phyloP scores from a whole-genome alignment of 2,888 invertebrate species.

The Aplocera efformata region DNA sequence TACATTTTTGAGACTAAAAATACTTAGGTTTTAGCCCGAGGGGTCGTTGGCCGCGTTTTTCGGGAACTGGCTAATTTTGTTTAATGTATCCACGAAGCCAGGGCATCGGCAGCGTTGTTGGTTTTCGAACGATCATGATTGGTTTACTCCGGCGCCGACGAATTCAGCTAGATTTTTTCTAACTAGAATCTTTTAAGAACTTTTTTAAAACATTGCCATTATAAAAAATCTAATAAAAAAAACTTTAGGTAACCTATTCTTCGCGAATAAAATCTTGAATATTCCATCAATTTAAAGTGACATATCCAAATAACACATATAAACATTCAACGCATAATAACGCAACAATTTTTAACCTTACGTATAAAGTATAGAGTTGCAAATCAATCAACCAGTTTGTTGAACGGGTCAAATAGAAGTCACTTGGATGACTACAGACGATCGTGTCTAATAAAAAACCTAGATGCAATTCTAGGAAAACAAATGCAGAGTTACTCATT shows the following conservation, averaged over 20 bases:
- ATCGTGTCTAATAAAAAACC: constrained; percentile 23
- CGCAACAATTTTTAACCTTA: constrained; percentile 19
- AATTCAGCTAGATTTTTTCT: constrained; percentile 21
- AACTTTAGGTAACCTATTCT: neutral
- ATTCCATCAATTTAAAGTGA: too few relatives aligned
- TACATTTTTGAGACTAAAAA: constrained; percentile 62
- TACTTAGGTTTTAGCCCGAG: constrained; percentile 70
- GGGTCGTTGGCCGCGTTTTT: constrained; percentile 73
- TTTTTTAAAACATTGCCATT: too few relatives aligned
- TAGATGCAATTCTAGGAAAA: constrained; percentile 28
- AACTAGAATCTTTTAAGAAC: constrained; percentile 5
- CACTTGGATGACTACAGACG: constrained; percentile 14
- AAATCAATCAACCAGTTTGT: constrained; percentile 17
- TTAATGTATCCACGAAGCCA: constrained; percentile 58
- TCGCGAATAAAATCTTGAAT: too few relatives aligned
- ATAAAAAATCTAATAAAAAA: neutral
- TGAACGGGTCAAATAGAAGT: constrained; percentile 23
- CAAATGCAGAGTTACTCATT: constrained; percentile 7
- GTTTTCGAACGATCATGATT: constrained; percentile 38
- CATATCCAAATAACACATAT: constrained; percentile 9
- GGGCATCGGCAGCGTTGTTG: constrained; percentile 44
- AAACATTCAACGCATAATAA: constrained; percentile 24
- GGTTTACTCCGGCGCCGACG: constrained; percentile 42
- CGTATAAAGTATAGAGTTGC: constrained; percentile 6
- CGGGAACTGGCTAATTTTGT: constrained; percentile 77